Evolutionary conservation across 2,113 vertebrate species (phyloP), one percentile per base, ranked within the genome.

Genomic region (Scortum barcoo): DNA sequence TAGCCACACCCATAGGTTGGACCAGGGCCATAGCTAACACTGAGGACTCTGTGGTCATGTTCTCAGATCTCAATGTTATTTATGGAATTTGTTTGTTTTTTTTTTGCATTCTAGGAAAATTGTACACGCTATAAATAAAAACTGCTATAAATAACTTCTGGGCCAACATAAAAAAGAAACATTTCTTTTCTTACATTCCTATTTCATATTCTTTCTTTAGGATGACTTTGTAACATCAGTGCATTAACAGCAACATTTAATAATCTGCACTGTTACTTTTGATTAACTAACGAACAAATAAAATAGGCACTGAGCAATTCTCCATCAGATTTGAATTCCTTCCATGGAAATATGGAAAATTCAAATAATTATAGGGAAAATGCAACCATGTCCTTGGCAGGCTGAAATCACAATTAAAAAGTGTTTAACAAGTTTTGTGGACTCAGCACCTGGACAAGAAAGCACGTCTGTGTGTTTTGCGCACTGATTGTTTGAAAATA

Each of bases 21-120:
- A 46, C 51, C 33, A 26, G 61, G 19, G 61, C 46, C 0, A 24
- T 19, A n/a, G 67, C 24, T 42, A 17, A 16, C 56, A 50, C 3
- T 60, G 66, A 60, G 65, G 76, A 48, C 65, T 69, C 76, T 50
- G 42, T 53, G 44, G 12, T 62, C 57, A 33, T 69, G 46, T 40
- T 30, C 65, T 69, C 56, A n/a, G 46, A 28, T 30, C 65, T 69
- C 56, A n/a, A n/a, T 7, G 14, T 17, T 16, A 36, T 40, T 61
- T 38, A 10, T 17, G 30, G 44, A 19, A 38, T 16, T 60, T 61
- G 0, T 22, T 54, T 76, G 65, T n/a, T 60, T 61, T 1, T 22
- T 54, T 76, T 76, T n/a, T 54, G 30, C n/a, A 40, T 26, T 40
- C 7, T 7, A 22, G 0, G 1, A 57, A 30, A 58, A 12, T 5